phyloP scores from a whole-genome alignment of 2,797 vertebrate species.

The Sebastes cheni region DNA sequence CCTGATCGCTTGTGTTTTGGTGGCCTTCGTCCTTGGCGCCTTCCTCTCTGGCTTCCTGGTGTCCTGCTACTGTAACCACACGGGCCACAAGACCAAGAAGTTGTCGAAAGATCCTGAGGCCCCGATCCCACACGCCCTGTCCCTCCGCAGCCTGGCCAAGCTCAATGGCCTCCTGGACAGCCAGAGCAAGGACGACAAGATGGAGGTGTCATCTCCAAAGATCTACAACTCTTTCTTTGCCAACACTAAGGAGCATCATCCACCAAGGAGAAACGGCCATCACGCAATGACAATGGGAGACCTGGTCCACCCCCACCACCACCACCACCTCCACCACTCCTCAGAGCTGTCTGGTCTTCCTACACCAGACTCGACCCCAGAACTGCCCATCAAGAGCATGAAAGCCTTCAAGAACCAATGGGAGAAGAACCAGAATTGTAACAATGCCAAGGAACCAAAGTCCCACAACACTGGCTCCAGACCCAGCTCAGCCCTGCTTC shows the following conservation, averaged over 20 bases:
- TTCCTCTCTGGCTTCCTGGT: conserved; percentile 92
- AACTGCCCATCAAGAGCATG: conserved; percentile 90
- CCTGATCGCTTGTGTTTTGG: conserved; percentile 90
- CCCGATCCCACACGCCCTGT: conserved; percentile 88
- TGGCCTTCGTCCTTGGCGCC: conserved; percentile 90
- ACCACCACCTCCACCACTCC: conserved; percentile 79
- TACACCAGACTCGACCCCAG: conserved; percentile 92
- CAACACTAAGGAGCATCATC: conserved; percentile 78
- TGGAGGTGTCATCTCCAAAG: conserved; percentile 84
- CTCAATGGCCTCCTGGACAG: conserved; percentile 88
- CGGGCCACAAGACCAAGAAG: conserved; percentile 83
- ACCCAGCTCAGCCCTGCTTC: conserved; percentile 77
- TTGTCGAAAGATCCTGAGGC: conserved; percentile 87
- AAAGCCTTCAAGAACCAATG: conserved; percentile 89
- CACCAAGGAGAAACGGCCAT: conserved; percentile 72
- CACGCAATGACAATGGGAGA: conserved; percentile 80
- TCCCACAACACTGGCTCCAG: conserved; percentile 77
- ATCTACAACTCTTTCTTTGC: conserved; percentile 87
- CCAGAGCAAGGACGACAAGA: conserved; percentile 84
- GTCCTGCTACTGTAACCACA: conserved; percentile 91
- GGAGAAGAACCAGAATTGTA: conserved; percentile 93
- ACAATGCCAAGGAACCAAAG: conserved; percentile 90
- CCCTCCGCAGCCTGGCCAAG: conserved; percentile 90
- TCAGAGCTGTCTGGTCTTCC: conserved; percentile 90
- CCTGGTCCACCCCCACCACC: conserved; percentile 79